Evolutionary conservation across 2,888 invertebrate species (phyloP), one percentile per base, ranked within the genome.

Genomic region (Scaptomyza caliginosa): DNA sequence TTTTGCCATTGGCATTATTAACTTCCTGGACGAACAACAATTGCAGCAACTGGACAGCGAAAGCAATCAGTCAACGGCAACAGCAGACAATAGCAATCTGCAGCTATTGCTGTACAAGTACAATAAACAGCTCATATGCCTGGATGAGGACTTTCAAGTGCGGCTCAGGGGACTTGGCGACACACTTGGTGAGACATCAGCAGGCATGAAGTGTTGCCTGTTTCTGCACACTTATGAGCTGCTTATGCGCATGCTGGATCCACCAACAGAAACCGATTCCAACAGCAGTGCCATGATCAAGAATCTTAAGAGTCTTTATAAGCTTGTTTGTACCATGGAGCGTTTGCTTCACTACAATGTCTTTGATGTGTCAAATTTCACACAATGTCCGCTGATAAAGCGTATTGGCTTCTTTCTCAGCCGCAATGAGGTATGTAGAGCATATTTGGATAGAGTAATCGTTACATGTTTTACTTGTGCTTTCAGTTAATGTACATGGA

Each of bases 341-440:
- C 78, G 79, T 4, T 73, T 90, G 13, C 46, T 91, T 17, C 43
- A 74, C 17, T 89, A 89, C 62, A 82, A 79, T 19, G 89, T 89
- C 13, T 90, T 90, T 7, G 67, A 85, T 51, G 67, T 52, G 1
- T 52, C 56, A 0, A 83, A 73, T 17, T 76, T 75, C 23, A n/a
- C 13, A 4, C 75, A 74, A 2, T 90, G 91, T 55, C 90, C 90
- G 10, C 69, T 91, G 0, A 82, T 89, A 2, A 90, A 90, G 36
- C 84, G 91, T 36, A 86, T 91, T 30, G 89, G 89, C 4, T 73
- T 90, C 8, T 90, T 89, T 56, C 75, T 90, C 0, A 89, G 88
- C 38, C 88, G 89, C 56, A 72, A 89, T 6, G 90, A 90, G 83
- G 90, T 89, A 52, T 10, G 65, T 32, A 1, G 1, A 16, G 7